Conservation (phyloP, 2,888 invertebrate species). For the Nymphalis urticae region DNA sequence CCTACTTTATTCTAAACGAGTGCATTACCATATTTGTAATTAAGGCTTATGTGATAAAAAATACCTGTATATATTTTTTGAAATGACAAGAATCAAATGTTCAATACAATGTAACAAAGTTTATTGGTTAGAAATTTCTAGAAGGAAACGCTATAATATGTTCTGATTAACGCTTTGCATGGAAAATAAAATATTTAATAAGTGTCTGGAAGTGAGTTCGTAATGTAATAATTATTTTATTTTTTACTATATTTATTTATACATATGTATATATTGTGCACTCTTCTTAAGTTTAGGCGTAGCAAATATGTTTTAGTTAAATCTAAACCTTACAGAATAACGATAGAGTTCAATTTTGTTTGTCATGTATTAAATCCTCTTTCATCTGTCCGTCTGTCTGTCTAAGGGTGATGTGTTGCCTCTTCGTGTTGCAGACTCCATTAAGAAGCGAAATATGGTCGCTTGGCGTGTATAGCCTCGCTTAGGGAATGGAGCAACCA, state of each 20-base stretch:
- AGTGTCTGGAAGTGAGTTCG: no score
- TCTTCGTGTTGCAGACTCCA: constrained; percentile 72
- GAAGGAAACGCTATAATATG: no score
- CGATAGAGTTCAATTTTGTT: constrained; percentile 48
- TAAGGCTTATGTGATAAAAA: no score
- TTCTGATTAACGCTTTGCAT: no score
- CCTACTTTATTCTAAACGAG: no score
- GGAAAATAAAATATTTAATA: no score
- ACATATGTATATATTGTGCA: constrained; percentile 36
- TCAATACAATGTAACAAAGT: no score
- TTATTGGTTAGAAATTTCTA: no score
- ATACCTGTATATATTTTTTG: no score
- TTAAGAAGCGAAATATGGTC: constrained; percentile 68
- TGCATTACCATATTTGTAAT: no score
- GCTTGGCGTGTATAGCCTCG: constrained; percentile 61
- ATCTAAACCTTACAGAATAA: constrained; percentile 36
- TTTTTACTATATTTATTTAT: not conserved
- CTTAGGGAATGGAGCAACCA: constrained; percentile 37
- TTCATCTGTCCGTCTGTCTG: constrained; percentile 57
- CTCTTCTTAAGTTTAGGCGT: not conserved
- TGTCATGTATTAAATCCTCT: constrained; percentile 34
- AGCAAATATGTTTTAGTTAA: constrained; percentile 28
- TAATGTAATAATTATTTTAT: no score
- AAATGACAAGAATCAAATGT: no score
- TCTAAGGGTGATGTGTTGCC: constrained; percentile 67